These are phyloP conservation scores for Cosmopolites sordidus DNA, from an alignment of 2,888 invertebrate species.

Conservation along the genomic window DNA sequence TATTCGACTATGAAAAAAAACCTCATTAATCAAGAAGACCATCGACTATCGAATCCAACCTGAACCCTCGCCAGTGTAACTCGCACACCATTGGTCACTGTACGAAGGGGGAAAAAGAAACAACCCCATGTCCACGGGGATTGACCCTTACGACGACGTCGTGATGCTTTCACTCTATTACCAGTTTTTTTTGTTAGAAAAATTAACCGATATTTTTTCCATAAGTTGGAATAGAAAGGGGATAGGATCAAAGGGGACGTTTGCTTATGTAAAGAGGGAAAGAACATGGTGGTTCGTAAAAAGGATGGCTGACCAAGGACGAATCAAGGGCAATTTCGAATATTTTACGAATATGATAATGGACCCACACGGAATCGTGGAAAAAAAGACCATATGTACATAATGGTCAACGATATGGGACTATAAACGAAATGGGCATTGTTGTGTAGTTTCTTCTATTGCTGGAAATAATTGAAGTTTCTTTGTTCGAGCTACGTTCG, in stretches of 20 bases:
- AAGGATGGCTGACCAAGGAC: conserved; percentile 27
- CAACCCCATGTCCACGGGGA: conserved; percentile 36
- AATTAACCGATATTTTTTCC: conserved; percentile 13
- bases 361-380: conserved; percentile 34
- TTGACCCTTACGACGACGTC: conserved; percentile 35
- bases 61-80: conserved; percentile 30
- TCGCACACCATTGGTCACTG: conserved; percentile 33
- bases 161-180: conserved; percentile 25
- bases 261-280: conserved; percentile 13
- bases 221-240: conserved; percentile 5
- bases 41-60: conserved; percentile 31
- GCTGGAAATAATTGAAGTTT: conserved; percentile 30
- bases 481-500: conserved; percentile 24
- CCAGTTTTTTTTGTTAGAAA: conserved; percentile 21
- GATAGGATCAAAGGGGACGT: not conserved
- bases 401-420: conserved; percentile 33
- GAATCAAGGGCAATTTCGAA: conserved; percentile 22
- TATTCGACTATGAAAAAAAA: conserved; percentile 19
- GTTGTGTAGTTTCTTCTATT: conserved; percentile 15
- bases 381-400: conserved; percentile 35
- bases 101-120: conserved; percentile 26
- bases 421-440: conserved; percentile 22
- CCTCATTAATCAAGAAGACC: conserved; percentile 24
- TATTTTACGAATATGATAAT: conserved; percentile 29
- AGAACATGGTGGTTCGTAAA: conserved; percentile 31